phyloP scores from a whole-genome alignment of 2,888 invertebrate species.

The Notodonta ziczac region DNA sequence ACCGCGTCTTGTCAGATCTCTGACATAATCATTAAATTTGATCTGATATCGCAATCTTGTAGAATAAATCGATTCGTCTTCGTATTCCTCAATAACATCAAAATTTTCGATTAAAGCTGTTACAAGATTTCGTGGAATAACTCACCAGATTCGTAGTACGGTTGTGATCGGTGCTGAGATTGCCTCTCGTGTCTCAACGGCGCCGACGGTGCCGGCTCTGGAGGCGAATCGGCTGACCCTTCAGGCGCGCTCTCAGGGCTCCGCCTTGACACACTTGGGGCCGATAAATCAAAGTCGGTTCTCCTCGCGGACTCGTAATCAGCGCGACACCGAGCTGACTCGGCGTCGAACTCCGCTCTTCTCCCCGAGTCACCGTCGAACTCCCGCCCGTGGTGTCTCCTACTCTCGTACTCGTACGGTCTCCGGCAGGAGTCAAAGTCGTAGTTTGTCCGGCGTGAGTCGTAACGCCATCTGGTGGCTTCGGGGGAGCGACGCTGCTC shows the following conservation, averaged over 20 bases:
- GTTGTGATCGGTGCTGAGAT: constrained; percentile 70
- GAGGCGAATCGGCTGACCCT: constrained; percentile 76
- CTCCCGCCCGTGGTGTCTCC: constrained; percentile 62
- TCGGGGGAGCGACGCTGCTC: constrained; percentile 76
- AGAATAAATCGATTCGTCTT: neutral
- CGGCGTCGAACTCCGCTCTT: constrained; percentile 71
- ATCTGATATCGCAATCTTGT: neutral
- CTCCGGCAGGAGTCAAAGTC: constrained; percentile 72
- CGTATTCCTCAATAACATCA: neutral
- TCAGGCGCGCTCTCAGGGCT: constrained; percentile 80
- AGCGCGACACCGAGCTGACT: constrained; percentile 72
- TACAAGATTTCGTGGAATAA: constrained; percentile 7
- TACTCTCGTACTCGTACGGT: constrained; percentile 76
- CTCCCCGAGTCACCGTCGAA: constrained; percentile 75
- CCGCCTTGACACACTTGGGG: constrained; percentile 70
- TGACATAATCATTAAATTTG: neutral
- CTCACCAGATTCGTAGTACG: constrained; percentile 81
- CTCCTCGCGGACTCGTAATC: constrained; percentile 80
- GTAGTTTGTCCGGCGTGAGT: constrained; percentile 72
- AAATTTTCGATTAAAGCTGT: no score
- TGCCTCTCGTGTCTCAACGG: constrained; percentile 72
- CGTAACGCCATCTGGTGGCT: constrained; percentile 77
- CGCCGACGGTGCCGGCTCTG: constrained; percentile 80
- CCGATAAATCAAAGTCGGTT: constrained; percentile 77
- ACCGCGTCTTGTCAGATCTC: neutral